A percentile compares a stretch with the other conserved stretches of the same genome.
phyloP scores from a whole-genome alignment of 1,140 invertebrate genomes.

The Pantala flavescens region DNA sequence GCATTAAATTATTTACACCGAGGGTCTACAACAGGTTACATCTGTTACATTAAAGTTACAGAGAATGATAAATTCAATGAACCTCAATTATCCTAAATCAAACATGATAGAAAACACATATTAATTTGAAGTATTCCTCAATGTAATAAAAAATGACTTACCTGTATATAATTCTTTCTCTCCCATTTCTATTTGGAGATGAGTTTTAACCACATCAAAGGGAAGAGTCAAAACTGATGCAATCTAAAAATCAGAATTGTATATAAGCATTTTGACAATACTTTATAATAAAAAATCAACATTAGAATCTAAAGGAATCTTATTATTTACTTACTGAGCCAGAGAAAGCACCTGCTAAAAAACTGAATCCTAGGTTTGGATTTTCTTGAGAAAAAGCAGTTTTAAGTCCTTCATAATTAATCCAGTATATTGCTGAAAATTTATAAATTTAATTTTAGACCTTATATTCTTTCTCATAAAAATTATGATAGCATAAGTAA shows the following conservation, averaged over 20 bases:
- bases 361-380: slow-evolving; percentile 70
- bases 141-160: no score
- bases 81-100: no score
- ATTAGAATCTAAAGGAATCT: background rate
- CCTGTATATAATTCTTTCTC: slow-evolving; percentile 69
- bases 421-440: slow-evolving; percentile 79
- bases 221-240: slow-evolving; percentile 86
- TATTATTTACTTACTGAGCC: slow-evolving; percentile 42
- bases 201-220: slow-evolving; percentile 98
- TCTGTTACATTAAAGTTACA: no score
- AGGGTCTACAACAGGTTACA: no score
- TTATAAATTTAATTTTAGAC: no score
- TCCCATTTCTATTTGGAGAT: slow-evolving; percentile 94
- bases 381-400: slow-evolving; percentile 42
- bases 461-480: no score
- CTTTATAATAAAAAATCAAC: background rate
- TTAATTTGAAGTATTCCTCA: no score
- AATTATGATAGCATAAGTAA: no score
- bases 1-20: no score
- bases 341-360: slow-evolving; percentile 72
- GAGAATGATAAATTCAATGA: no score
- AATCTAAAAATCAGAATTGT: slow-evolving; percentile 31
- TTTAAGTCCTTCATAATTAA: slow-evolving; percentile 83
- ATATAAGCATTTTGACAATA: background rate
- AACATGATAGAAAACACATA: no score